Conservation (phyloP, 2,888 invertebrate species). For the Sicus ferrugineus region DNA sequence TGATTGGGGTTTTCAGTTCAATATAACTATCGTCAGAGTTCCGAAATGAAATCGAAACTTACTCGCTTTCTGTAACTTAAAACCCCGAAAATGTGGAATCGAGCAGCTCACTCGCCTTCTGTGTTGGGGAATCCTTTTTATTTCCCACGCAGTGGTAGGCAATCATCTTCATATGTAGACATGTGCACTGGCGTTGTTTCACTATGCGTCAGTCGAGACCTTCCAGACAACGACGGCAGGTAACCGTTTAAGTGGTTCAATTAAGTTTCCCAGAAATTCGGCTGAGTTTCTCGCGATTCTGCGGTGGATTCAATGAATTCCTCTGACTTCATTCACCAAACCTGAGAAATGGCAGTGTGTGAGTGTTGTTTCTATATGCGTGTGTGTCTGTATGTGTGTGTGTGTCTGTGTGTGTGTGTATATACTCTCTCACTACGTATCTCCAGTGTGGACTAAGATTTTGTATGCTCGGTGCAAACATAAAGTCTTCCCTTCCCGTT, state of each 20-base stretch:
- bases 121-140: neutral
- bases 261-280: conserved; percentile 58
- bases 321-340: conserved; percentile 39
- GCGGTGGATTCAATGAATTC: conserved; percentile 60
- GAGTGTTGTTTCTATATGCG: neutral
- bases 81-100: too few relatives aligned
- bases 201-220: neutral
- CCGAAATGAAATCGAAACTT: too few relatives aligned
- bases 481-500: neutral
- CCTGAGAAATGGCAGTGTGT: neutral
- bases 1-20: too few relatives aligned
- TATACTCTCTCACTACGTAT: neutral
- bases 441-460: neutral
- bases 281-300: conserved; percentile 60
- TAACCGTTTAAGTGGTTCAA: conserved; percentile 40
- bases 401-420: neutral
- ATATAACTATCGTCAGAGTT: too few relatives aligned
- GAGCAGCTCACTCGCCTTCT: too few relatives aligned
- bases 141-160: neutral
- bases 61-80: too few relatives aligned
- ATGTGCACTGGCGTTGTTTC: neutral
- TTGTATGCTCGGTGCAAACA: neutral
- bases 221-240: conserved; percentile 7
- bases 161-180: neutral
- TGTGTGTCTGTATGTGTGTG: neutral